Evolutionary conservation across 2,888 invertebrate genomes (phyloP).

Genomic region (Callosobruchus maculatus): DNA sequence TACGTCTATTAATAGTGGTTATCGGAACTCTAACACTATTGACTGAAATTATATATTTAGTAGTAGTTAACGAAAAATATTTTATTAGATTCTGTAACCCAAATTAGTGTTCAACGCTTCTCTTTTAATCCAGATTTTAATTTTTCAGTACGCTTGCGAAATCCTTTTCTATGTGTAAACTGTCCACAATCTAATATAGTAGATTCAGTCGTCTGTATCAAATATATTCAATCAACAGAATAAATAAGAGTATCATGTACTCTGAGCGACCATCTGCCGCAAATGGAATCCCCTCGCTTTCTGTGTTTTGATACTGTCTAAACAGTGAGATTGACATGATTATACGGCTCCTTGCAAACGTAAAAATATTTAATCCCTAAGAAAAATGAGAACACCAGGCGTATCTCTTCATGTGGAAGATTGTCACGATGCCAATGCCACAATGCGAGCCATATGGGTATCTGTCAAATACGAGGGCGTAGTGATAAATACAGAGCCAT

Average conservation of each 20-base stretch:
- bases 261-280: neutral
- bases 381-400: conserved; percentile 24
- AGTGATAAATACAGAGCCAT: neutral
- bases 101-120: too few relatives aligned
- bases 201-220: neutral
- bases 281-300: neutral
- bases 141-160: too few relatives aligned
- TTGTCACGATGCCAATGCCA: conserved; percentile 26
- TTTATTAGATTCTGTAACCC: too few relatives aligned
- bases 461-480: neutral
- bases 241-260: neutral
- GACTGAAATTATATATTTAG: too few relatives aligned
- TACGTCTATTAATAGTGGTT: too few relatives aligned
- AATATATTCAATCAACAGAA: neutral
- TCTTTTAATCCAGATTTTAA: too few relatives aligned
- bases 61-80: too few relatives aligned
- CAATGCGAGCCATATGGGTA: neutral
- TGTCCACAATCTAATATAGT: neutral
- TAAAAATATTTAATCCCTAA: conserved; percentile 34
- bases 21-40: too few relatives aligned
- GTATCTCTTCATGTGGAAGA: conserved; percentile 43
- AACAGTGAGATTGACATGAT: conserved; percentile 33
- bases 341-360: conserved; percentile 32
- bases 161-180: too few relatives aligned
- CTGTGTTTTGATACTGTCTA: conserved; percentile 39